Base-by-base conservation (phyloP, 2,888 invertebrate species). In the Ecliptopera silaceata region DNA sequence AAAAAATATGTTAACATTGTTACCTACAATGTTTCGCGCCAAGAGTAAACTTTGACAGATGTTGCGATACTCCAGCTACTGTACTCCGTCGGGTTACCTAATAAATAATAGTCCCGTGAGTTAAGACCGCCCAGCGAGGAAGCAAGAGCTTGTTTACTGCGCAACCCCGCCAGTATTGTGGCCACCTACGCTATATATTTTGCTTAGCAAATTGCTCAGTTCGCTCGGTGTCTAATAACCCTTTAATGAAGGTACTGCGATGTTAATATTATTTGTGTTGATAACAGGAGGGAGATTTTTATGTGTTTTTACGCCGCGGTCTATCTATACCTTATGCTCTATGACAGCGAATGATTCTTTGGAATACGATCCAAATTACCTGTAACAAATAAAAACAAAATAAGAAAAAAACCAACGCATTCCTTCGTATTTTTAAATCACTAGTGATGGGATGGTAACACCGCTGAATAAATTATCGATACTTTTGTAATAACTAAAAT, bases 121-220 rank as follows among this genome's bases (percentile, higher is more conserved):
- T 88, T 88, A 89, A 80, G 88, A 89, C 89, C 90, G 82, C 90
- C 89, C 86, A 86, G 86, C 82, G 89, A 79, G 88, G 84, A 83
- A 86, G 80, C 83, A 74, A 71, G 77, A 69, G 74, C 77, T 85
- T 84, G 85, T 89, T 89, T 89, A 89, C 82, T 79, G 75, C 77
- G 75, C 70, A 79, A 81, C 83, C 82, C 77, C 74, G 70, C 72
- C 84, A 79, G 82, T 85, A 84, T 84, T 82, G 82, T 85, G 86
- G 82, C 77, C 88, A 88, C 87, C 88, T 86, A 86, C 85, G 82
- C 83, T 77, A 83, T 88, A 88, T 83, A 86, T 89, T 89, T 87
- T 86, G 84, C 86, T 86, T 81, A 87, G 88, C 90, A 90, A 90
- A 89, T 90, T 90, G 86, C 83, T 86, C 79, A 81, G 82, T 79